A percentile compares a stretch with the other conserved stretches of the same genome.
Conservation (phyloP, 2,888 invertebrate species). For the Esperia sulphurella region DNA sequence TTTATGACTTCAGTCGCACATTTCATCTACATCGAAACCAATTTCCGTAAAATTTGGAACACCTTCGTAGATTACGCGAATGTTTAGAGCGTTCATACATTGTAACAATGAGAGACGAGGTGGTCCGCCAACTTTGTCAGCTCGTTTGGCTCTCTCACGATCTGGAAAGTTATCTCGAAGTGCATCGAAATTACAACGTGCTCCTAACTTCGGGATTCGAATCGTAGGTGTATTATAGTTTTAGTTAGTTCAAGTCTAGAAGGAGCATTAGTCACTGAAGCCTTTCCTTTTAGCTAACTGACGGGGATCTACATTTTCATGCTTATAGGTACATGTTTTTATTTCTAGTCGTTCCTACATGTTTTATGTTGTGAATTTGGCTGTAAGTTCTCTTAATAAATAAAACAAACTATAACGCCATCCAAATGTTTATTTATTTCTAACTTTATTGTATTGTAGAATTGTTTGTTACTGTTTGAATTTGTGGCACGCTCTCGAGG, state of each 20-base stretch:
- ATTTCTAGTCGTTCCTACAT: too few relatives aligned
- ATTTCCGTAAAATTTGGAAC: slow-evolving; percentile 17
- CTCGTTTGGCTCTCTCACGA: slow-evolving; percentile 60
- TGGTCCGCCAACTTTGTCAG: slow-evolving; percentile 58
- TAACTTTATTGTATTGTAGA: too few relatives aligned
- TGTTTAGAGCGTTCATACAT: slow-evolving; percentile 32
- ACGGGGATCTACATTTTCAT: too few relatives aligned
- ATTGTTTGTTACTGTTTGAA: too few relatives aligned
- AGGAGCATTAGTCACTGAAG: slow-evolving; percentile 21
- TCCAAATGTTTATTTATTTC: too few relatives aligned
- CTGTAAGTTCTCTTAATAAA: too few relatives aligned
- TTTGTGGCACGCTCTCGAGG: too few relatives aligned
- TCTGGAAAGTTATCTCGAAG: slow-evolving; percentile 65
- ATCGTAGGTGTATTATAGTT: slow-evolving; percentile 36
- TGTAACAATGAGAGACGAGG: slow-evolving; percentile 29
- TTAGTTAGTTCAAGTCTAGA: slow-evolving; percentile 28
- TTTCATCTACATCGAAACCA: slow-evolving; percentile 17
- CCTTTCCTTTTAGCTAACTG: too few relatives aligned
- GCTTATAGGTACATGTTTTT: too few relatives aligned
- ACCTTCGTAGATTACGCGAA: slow-evolving; percentile 35
- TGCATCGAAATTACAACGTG: slow-evolving; percentile 70
- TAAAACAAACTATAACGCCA: too few relatives aligned
- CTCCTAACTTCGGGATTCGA: slow-evolving; percentile 60
- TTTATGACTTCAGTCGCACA: slow-evolving; percentile 12
- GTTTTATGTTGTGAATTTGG: too few relatives aligned